Evolutionary conservation across 1,140 invertebrate species (phyloP).

Genomic region (Vanessa atalanta): DNA sequence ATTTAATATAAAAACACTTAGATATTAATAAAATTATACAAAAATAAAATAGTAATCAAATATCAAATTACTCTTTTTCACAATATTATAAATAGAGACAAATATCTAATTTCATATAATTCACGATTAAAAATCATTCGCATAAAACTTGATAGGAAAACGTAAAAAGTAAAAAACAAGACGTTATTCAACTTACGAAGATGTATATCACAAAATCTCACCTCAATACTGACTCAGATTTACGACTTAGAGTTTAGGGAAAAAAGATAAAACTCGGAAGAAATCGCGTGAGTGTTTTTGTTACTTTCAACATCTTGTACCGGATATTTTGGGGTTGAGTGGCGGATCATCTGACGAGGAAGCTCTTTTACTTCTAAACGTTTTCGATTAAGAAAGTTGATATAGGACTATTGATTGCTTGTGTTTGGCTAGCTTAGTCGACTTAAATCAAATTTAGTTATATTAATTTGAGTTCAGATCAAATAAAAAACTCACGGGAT

Average conservation of each 20-base stretch:
- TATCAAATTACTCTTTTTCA: too few species aligned
- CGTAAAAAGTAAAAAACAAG: slow-evolving; percentile 29
- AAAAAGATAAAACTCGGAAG: slow-evolving; percentile 31
- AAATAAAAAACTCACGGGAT: too few species aligned
- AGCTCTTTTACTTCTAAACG: neutral
- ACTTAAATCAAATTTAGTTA: slow-evolving; percentile 5
- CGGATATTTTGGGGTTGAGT: slow-evolving; percentile 1
- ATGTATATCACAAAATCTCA: slow-evolving; percentile 38
- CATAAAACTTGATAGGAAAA: neutral
- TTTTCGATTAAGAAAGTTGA: neutral
- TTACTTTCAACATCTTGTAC: slow-evolving; percentile 23
- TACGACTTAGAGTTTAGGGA: slow-evolving; percentile 34
- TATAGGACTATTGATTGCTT: neutral
- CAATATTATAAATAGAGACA: neutral
- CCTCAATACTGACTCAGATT: slow-evolving; percentile 39
- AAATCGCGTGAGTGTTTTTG: slow-evolving; percentile 24
- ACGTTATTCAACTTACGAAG: slow-evolving; percentile 34
- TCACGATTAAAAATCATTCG: neutral
- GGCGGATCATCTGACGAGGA: slow-evolving; percentile 1
- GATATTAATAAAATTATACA: too few species aligned
- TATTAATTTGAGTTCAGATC: neutral
- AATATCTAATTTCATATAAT: neutral
- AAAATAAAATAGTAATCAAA: too few species aligned
- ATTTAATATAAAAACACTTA: too few species aligned
- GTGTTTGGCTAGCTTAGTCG: neutral